Conservation (phyloP, 2,888 invertebrate genomes). For the Diaperis boleti region DNA sequence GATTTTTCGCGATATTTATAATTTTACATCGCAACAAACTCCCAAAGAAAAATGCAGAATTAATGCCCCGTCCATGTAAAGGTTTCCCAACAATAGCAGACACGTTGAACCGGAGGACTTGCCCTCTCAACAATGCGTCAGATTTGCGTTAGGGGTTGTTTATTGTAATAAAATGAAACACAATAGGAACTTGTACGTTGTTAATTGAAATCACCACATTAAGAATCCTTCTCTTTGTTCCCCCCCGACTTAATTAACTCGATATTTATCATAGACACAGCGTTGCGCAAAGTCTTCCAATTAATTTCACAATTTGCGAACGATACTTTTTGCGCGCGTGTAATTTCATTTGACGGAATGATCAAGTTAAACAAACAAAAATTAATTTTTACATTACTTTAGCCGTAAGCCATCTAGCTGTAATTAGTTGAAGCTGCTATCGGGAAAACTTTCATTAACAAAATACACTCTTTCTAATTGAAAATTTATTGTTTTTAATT, state of each 20-base stretch:
- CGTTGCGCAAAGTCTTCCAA: slow-evolving; percentile 36
- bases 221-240: slow-evolving; percentile 51
- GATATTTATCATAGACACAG: slow-evolving; percentile 44
- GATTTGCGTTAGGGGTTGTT: slow-evolving; percentile 54
- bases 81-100: slow-evolving; percentile 3
- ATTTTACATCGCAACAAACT: not conserved
- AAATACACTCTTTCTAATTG: slow-evolving; percentile 61
- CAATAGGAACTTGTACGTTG: slow-evolving; percentile 52
- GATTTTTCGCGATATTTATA: not conserved
- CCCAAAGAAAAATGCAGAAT: slow-evolving; percentile 19
- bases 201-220: slow-evolving; percentile 56
- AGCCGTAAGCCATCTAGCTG: slow-evolving; percentile 53
- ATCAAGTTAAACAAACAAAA: slow-evolving; percentile 51
- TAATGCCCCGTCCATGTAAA: slow-evolving; percentile 20
- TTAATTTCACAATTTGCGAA: slow-evolving; percentile 40
- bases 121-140: slow-evolving; percentile 37
- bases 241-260: slow-evolving; percentile 42
- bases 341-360: slow-evolving; percentile 49
- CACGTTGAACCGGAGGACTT: slow-evolving; percentile 16
- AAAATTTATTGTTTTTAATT: slow-evolving; percentile 61
- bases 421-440: slow-evolving; percentile 57
- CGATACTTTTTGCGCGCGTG: slow-evolving; percentile 43
- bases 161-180: slow-evolving; percentile 54
- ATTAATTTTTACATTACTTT: slow-evolving; percentile 49
- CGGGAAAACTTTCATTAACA: slow-evolving; percentile 60